Percentiles rank a stretch among this genome's conserved stretches.
Conservation (phyloP, 2,888 invertebrate species). For the Drosophila borborema region DNA sequence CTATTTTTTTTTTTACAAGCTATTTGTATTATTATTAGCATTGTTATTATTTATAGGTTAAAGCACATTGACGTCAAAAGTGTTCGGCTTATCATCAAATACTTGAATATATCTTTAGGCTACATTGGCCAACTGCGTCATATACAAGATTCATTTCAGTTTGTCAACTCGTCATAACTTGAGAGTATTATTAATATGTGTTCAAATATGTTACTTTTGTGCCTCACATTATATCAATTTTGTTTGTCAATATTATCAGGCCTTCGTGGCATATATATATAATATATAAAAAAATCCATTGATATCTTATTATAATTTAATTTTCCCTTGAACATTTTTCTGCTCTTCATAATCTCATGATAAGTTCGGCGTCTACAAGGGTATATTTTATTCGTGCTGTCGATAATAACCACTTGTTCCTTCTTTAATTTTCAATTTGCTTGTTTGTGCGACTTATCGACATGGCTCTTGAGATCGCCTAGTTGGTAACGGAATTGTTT, state of each 20-base stretch:
- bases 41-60: not conserved
- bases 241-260: not conserved
- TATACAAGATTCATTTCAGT: slow-evolving; percentile 40
- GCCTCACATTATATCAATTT: not conserved
- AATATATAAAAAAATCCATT: not conserved
- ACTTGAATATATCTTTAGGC: slow-evolving; percentile 20
- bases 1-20: not conserved
- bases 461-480: slow-evolving; percentile 31
- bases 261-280: not conserved
- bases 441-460: slow-evolving; percentile 43
- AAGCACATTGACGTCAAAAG: slow-evolving; percentile 54
- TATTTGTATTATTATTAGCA: slow-evolving; percentile 1
- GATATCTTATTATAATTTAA: not conserved
- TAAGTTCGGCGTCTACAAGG: not conserved
- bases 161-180: not conserved
- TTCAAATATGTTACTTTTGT: not conserved
- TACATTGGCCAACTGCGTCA: slow-evolving; percentile 34
- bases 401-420: not conserved
- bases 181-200: not conserved
- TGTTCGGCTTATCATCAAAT: slow-evolving; percentile 42
- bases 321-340: not conserved
- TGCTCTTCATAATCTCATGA: not conserved
- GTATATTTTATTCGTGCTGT: slow-evolving; percentile 2
- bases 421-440: slow-evolving; percentile 31
- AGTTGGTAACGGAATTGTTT: slow-evolving; percentile 48